Base-by-base conservation (phyloP, 2,113 vertebrate genomes). In the Lepus timidus region DNA sequence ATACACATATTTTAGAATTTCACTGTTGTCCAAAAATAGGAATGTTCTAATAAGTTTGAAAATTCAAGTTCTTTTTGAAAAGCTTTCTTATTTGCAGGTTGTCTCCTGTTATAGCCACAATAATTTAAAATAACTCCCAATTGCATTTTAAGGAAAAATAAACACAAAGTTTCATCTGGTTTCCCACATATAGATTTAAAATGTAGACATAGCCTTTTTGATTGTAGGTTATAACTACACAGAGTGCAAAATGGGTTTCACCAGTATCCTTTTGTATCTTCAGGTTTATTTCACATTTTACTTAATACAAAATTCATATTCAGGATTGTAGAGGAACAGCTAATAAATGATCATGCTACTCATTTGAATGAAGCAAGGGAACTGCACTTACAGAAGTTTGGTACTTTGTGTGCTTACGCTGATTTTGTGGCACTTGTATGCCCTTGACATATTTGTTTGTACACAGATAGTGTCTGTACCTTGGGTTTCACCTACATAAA, bases 281-380 rank as follows among this genome's bases (percentile, higher is more conserved):
- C 83, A 90, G 39, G 68, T 93, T 95, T 81, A 13, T 1, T 23
- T 97, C 91, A 11, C 19, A 93, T 13, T 91, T 85, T 76, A 78
- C 65, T 96, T 92, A 88, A 17, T 88, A 52, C 93, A 95, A 44
- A 97, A 96, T 67, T 79, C 85, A 96, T 83, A 16, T 80, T 95
- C 17, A 96, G 49, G 91, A 97, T 87, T 87, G 51, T 75, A 93
- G 62, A 96, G 36, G 80, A 93, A 75, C 91, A 95, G 51, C 65
- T 94, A 88, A 79, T 58, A 93, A 88, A 82, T 85, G 84, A 65
- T 88, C 61, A 79, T 75, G 3, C 6, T 94, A 8, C 75, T 44
- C 44, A 44, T 44, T 90, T 94, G 13, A 93, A 92, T 95, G 81
- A 96, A 68, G 65, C 74, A 96, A 67, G 85, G 67, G 27, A 90